Conservation (phyloP, 2,888 invertebrate species). For the Bugula neritina region DNA sequence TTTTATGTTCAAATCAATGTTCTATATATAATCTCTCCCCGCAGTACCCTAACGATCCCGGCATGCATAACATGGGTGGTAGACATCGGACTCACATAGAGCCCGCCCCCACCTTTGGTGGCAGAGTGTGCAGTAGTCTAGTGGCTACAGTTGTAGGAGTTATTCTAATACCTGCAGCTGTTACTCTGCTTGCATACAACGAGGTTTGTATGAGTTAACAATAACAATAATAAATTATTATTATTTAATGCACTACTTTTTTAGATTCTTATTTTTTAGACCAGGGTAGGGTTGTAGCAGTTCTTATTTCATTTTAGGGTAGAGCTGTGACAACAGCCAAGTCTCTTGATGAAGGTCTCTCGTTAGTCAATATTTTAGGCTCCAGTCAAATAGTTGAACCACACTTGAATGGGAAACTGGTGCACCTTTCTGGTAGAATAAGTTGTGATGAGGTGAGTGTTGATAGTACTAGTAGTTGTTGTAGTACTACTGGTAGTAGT, state of each 20-base stretch:
- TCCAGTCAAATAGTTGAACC: slow-evolving; percentile 55
- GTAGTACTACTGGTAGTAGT: not conserved
- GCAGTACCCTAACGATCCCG: slow-evolving; percentile 46
- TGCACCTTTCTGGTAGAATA: slow-evolving; percentile 71
- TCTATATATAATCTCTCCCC: too few species aligned
- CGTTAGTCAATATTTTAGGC: slow-evolving; percentile 59
- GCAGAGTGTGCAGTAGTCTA: slow-evolving; percentile 39
- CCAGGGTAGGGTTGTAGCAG: too few species aligned
- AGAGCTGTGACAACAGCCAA: slow-evolving; percentile 72
- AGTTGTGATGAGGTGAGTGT: slow-evolving; percentile 70
- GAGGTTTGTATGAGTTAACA: slow-evolving; percentile 71
- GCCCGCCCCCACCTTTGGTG: slow-evolving; percentile 35
- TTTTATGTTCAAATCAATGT: too few species aligned
- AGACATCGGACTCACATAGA: not conserved
- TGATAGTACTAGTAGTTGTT: not conserved
- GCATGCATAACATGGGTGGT: slow-evolving; percentile 34
- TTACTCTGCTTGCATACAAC: slow-evolving; percentile 69
- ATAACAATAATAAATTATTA: too few species aligned
- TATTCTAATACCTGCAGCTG: slow-evolving; percentile 35
- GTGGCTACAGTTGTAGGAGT: slow-evolving; percentile 40
- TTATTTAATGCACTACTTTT: too few species aligned
- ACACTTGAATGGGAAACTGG: slow-evolving; percentile 68
- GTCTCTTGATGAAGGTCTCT: slow-evolving; percentile 72
- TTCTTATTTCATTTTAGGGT: slow-evolving; percentile 61
- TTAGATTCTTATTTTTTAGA: too few species aligned